Base-by-base conservation (phyloP, 2,888 invertebrate species). In the Meghimatium bilineatum region DNA sequence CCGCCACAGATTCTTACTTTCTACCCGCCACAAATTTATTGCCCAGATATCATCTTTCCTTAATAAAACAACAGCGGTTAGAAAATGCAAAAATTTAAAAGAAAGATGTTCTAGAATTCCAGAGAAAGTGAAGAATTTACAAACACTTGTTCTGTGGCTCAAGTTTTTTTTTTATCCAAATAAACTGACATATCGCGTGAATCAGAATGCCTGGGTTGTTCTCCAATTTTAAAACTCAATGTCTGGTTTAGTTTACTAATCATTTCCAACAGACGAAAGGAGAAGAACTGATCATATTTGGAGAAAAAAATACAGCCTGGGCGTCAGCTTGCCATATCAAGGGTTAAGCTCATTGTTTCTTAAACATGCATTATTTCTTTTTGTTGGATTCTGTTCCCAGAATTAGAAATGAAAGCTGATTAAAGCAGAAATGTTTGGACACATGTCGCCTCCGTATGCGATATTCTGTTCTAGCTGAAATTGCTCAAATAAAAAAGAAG, bases 171-270 rank as follows among this genome's bases (percentile, higher is more conserved):
- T 72, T 72, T 72, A 72, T 72, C 36, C 44, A 38, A 14, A 44
- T n/a, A 44, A 72, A 72, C 38, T n/a, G 72, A 72, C 44, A 72
- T 72, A 72, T 72, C 72, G 72, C 44, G 14, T n/a, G 44, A 5
- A 72, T 72, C 72, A 72, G 72, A 44, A 72, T 49, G 44, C 44
- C 72, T 6, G n/a, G 72, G 44, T 72, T 44, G 5, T 72, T 44
- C 44, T 72, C 44, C n/a, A n/a, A 38, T 72, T 44, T 38, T 8
- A 44, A 26, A 72, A 44, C 29, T 44, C n/a, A 14, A 44, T 44
- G 26, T 44, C 72, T 44, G 26, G 72, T 72, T 72, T 72, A n/a
- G 72, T 72, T 72, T 72, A 72, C 72, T 72, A 72, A 72, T 72
- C 72, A 44, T 72, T 72, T 72, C 72, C 44, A 72, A 72, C 72